These are phyloP conservation scores for Strigamia maritima DNA, from an alignment of 2,888 invertebrate genomes.

Conservation along the genomic window DNA sequence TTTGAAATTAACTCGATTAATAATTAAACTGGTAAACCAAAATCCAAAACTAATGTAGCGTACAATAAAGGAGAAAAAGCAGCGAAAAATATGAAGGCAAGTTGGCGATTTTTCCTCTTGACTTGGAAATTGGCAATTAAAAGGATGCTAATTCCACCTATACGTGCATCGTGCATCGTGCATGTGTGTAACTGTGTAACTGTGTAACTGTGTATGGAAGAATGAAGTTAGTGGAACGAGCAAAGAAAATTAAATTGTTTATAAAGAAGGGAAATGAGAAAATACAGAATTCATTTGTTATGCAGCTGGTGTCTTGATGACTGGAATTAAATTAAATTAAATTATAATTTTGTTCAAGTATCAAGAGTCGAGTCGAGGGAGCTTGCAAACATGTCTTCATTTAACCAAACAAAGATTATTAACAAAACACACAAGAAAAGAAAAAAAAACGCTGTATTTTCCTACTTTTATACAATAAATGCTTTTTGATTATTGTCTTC, in stretches of 20 bases:
- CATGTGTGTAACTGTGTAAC: no score
- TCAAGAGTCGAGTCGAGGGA: background rate
- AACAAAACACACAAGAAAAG: no score
- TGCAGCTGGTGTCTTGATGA: slow-evolving; percentile 23
- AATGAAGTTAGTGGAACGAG: background rate
- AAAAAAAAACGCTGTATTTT: no score
- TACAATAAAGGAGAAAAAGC: background rate
- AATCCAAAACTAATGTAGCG: background rate
- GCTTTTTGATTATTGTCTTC: no score
- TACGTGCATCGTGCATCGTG: background rate
- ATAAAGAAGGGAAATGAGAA: slow-evolving; percentile 5
- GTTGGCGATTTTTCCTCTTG: background rate
- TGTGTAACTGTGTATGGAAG: background rate
- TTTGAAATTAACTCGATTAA: background rate
- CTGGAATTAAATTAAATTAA: slow-evolving; percentile 26
- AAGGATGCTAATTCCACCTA: background rate
- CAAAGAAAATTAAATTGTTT: slow-evolving; percentile 26
- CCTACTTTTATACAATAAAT: no score
- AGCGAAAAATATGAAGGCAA: background rate
- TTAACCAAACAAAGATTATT: background rate
- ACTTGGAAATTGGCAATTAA: slow-evolving; percentile 21
- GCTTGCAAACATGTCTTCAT: background rate
- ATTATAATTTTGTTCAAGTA: slow-evolving; percentile 15
- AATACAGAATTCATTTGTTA: slow-evolving; percentile 26
- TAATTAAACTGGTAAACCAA: background rate